These are phyloP conservation scores for Myoxocephalus aenaeus DNA, from an alignment of 2,797 vertebrate species.

Conservation along the genomic window DNA sequence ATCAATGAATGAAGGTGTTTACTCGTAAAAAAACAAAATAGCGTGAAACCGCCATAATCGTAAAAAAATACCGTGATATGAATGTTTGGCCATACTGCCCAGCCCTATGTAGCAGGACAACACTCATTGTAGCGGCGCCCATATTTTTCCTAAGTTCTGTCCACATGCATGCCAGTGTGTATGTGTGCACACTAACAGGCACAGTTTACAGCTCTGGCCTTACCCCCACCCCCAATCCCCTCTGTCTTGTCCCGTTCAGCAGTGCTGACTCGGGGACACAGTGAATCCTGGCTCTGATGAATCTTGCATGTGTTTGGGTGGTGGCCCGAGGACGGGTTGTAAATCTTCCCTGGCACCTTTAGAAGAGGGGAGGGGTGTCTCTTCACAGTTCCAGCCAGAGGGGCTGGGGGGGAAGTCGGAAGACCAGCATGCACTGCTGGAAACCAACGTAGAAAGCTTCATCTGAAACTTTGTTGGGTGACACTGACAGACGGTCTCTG, in stretches of 20 bases:
- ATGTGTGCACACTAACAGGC: not conserved
- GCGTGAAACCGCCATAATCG: too few relatives aligned
- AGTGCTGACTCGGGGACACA: constrained; percentile 42
- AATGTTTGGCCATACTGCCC: too few relatives aligned
- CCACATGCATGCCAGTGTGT: not conserved
- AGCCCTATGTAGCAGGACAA: too few relatives aligned
- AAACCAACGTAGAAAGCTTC: not conserved
- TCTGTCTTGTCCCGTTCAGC: constrained; percentile 34
- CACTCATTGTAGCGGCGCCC: not conserved
- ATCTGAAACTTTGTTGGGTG: not conserved
- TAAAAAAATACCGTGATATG: too few relatives aligned
- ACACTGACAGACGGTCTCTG: not conserved
- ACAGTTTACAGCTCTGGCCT: constrained; percentile 4
- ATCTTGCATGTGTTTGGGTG: constrained; percentile 51
- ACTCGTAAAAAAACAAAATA: too few relatives aligned
- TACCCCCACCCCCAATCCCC: not conserved
- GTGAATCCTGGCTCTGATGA: constrained; percentile 47
- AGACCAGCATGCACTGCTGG: not conserved
- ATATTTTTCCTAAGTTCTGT: constrained; percentile 5
- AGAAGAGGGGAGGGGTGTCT: constrained; percentile 20
- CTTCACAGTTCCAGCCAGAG: constrained; percentile 4
- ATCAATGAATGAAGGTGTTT: too few relatives aligned
- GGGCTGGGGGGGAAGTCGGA: constrained; percentile 2
- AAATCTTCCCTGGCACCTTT: constrained; percentile 38
- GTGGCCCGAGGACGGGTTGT: constrained; percentile 38